Base-by-base conservation (phyloP, 2,888 invertebrate species). In the Anaspis maculata region DNA sequence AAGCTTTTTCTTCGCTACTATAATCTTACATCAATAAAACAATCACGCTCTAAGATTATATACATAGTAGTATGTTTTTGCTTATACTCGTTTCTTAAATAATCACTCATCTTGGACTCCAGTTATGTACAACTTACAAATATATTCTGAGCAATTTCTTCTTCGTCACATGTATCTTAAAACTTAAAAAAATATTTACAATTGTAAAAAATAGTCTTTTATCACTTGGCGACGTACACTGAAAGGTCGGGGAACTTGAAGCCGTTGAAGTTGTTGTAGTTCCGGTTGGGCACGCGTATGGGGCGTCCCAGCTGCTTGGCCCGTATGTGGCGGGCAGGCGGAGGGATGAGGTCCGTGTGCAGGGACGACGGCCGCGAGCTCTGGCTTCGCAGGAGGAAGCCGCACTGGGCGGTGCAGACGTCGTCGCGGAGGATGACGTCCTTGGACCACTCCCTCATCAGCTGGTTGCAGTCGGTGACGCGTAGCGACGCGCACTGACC, bases 371-470 rank as follows among this genome's bases (percentile, higher is more conserved):
- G 49, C 33, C 61, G 56, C 13, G 50, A 26, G 3, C 32, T 35
- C 28, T 60, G 61, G 19, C 64, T 68, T 23, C 70, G 68, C 13
- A 81, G 64, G 9, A 81, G 70, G 52, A 83, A 82, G 24, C 87
- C 86, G 61, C 92, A 92, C 66, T 92, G 91, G 2, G 89, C 86
- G 11, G 86, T 81, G 66, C 92, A 92, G 9, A 91, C 88, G 59
- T 88, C 87, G 57, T 92, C 92, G 2, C 82, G 73, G 13, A 84
- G 63, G 24, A 91, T 82, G 0, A 83, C 82, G 15, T 89, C 87
- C 33, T 82, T 76, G 31, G 86, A 80, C 73, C 87, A 88, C 63
- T 89, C 87, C 39, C 84, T 76, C 30, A 85, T 70, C 16, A 91
- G 71, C 51, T 86, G 84, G 10, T 78, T 77, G 64, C 91, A 91